Evolutionary conservation across 1,140 invertebrate genomes (phyloP), one percentile per base, ranked within the genome.

Genomic region (Ridgeia piscesae): DNA sequence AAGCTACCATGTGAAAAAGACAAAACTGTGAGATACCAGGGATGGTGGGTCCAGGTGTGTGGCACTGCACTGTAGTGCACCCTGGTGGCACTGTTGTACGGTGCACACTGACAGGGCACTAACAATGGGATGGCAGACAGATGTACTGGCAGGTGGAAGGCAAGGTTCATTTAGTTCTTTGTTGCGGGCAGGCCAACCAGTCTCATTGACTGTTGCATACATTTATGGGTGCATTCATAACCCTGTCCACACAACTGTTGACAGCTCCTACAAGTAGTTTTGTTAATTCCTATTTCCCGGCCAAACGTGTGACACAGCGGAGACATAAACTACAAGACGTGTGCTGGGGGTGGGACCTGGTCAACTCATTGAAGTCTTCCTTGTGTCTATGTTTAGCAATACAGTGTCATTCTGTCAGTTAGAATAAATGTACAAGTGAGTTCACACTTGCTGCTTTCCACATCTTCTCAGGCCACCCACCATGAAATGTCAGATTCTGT

Each of bases 151-250:
- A 77, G 58, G 58, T 77, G 58, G 58, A 21, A 17, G 27, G 11
- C 17, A 77, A 77, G 58, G 58, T 77, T 77, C 58, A 77, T 77
- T 77, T 77, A 77, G 58, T 77, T 77, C 58, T 77, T 77, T 77
- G 58, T 77, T 77, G 58, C 58, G 11, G 58, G 17, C 58, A 17
- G 27, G 8, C 58, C 17, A 77, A 9, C 58, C 11, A 77, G 58
- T 77, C 58, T 77, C 58, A 77, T 77, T 77, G 58, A 77, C 58
- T 77, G 14, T 21, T 6, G 11, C 27, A 21, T 31, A 27, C 58
- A 17, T 77, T 17, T 77, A 17, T 77, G 27, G 42, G 42, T 42
- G 58, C 58, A 77, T 77, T 77, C 27, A 77, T 77, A 77, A 77
- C 58, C 58, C 58, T 77, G 2, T 27, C 14, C 58, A 77, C 58